Percentiles rank a stretch among this genome's conserved stretches.
These are phyloP conservation scores for Embiotoca jacksoni DNA, from an alignment of 2,113 vertebrate species.

Conservation along the genomic window DNA sequence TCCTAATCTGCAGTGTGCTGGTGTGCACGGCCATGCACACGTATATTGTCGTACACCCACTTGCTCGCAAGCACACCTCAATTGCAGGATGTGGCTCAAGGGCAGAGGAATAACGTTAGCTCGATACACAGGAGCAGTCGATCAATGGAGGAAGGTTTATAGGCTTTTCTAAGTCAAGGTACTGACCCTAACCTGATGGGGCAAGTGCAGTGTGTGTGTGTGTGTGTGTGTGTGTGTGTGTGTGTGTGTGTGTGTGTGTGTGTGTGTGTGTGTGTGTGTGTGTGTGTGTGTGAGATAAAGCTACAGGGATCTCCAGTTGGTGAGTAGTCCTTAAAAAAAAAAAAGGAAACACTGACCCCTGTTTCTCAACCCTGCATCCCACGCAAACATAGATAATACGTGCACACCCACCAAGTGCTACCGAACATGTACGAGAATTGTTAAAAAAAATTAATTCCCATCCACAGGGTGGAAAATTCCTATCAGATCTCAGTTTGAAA, in stretches of 20 bases:
- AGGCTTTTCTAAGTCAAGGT: constrained; percentile 74
- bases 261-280: constrained; percentile 12
- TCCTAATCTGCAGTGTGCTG: constrained; percentile 68
- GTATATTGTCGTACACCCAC: constrained; percentile 20
- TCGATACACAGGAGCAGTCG: constrained; percentile 65
- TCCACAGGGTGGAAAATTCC: constrained; percentile 85
- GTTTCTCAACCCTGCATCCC: constrained; percentile 43
- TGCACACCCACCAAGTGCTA: constrained; percentile 56
- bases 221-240: constrained; percentile 3
- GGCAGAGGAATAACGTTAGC: constrained; percentile 65
- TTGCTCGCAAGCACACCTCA: constrained; percentile 16
- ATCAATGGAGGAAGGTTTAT: constrained; percentile 76
- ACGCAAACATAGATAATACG: constrained; percentile 19
- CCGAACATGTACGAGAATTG: constrained; percentile 70
- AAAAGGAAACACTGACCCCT: constrained; percentile 47
- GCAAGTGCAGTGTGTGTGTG: constrained; percentile 27
- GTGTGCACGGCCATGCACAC: constrained; percentile 29
- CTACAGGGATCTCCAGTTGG: constrained; percentile 34
- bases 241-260: constrained; percentile 9
- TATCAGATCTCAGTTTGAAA: constrained; percentile 82
- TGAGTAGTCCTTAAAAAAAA: constrained; percentile 22
- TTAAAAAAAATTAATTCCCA: constrained; percentile 82
- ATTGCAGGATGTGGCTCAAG: constrained; percentile 72
- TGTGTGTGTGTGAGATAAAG: constrained; percentile 2
- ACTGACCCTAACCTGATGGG: constrained; percentile 55